Conservation (phyloP, 2,797 vertebrate genomes). For the Oceanodroma leucorhoa region DNA sequence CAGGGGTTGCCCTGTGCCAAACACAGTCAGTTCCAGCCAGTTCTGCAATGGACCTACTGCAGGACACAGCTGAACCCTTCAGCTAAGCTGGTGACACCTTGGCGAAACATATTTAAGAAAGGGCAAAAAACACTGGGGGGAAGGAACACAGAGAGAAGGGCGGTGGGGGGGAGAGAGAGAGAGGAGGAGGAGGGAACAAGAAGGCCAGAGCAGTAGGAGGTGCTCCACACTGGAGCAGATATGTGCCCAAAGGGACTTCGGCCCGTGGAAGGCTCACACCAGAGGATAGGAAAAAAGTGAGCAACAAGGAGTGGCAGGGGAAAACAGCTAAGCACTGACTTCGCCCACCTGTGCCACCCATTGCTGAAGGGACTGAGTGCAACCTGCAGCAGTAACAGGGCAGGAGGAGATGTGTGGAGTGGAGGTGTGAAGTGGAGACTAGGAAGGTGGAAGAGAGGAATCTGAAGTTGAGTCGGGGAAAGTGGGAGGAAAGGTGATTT, state of each 20-base stretch:
- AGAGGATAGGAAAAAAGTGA: neutral
- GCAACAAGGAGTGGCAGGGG: neutral
- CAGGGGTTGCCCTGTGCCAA: neutral
- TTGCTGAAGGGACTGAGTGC: neutral
- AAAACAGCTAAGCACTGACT: neutral
- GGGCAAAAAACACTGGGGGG: neutral
- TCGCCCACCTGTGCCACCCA: neutral
- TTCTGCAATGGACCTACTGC: neutral
- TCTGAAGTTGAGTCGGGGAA: neutral
- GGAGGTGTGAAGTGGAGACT: neutral
- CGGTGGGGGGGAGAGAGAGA: neutral
- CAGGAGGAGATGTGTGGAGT: neutral
- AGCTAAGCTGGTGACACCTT: neutral
- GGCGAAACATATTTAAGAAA: neutral
- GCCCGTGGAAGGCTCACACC: rapidly evolving
- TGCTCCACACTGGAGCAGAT: neutral
- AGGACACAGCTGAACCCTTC: neutral
- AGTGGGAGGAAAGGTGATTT: neutral
- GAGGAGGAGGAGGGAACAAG: neutral
- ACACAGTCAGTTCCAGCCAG: neutral
- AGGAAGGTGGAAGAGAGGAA: neutral
- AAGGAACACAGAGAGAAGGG: neutral
- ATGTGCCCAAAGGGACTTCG: neutral
- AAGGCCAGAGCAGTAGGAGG: neutral
- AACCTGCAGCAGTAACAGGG: neutral